Evolutionary conservation across 2,888 invertebrate genomes (phyloP), one percentile per base, ranked within the genome.

Genomic region (Chloroclysta siterata): DNA sequence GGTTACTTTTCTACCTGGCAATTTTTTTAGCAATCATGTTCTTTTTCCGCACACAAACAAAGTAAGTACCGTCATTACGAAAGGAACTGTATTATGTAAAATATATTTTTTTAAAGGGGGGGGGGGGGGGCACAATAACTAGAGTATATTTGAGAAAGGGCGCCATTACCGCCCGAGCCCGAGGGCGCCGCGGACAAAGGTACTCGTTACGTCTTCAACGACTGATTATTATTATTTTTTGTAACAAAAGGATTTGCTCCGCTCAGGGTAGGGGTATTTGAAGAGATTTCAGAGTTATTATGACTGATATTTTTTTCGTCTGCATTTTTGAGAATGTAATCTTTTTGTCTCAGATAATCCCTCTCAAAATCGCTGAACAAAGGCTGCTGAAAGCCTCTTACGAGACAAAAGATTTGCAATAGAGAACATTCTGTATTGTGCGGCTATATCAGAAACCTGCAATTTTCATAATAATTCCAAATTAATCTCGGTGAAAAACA

Each of bases 161-260:
- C 55, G 74, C 42, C 82, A 75, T 79, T 78, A 76, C 75, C 69
- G 75, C 70, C 74, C 69, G 67, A 66, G 70, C 68, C 53, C 5
- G 29, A 17, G 50, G 53, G 77, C 76, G 75, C 72, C 70, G 72
- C 73, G 80, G 83, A 87, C 85, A 84, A 84, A 83, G 83, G 78
- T 76, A 77, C 82, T 81, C 83, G 80, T 81, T 80, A 81, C 72
- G 72, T 80, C 74, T 71, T 76, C 72, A 73, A 82, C 78, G 79
- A 79, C 82, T 83, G 82, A 85, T 86, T 84, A 84, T 83, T 78
- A 70, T 80, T 81, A 77, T 75, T 82, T 78, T 77, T 81, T 74
- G 69, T 69, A 77, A 81, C 82, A 83, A 86, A 84, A 80, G 82
- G 75, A 80, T 82, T 79, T 75, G 75, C 81, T 77, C 72, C 67